Evolutionary conservation across 2,888 invertebrate species (phyloP).

Genomic region (Diadegma fenestrale): DNA sequence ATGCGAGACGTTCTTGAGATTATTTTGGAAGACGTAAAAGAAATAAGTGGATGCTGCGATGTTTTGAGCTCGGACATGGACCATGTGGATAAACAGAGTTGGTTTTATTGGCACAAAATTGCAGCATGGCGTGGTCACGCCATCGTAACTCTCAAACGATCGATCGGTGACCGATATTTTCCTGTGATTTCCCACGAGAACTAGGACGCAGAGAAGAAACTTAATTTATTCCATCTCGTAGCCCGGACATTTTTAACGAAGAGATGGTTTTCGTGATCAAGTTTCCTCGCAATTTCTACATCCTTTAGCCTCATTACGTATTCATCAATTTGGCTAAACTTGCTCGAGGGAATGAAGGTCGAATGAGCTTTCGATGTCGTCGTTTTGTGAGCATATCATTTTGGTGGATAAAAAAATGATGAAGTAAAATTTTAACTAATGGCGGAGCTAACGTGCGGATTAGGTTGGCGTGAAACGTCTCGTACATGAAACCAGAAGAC

Average conservation of each 20-base stretch:
- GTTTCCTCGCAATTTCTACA: constrained; percentile 14
- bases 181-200: constrained; percentile 54
- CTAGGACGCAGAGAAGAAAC: constrained; percentile 14
- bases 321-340: not conserved
- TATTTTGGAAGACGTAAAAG: not conserved
- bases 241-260: constrained; percentile 15
- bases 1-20: no score
- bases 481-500: constrained; percentile 12
- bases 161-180: constrained; percentile 43
- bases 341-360: not conserved
- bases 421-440: not conserved
- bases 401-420: not conserved
- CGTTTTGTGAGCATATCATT: no score
- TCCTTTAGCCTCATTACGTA: not conserved
- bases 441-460: not conserved
- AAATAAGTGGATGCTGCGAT: not conserved
- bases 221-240: constrained; percentile 51
- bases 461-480: constrained; percentile 21
- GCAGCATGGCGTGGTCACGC: not conserved
- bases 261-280: constrained; percentile 32
- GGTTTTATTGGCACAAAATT: not conserved
- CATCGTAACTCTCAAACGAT: not conserved
- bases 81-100: not conserved
- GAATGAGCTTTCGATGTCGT: not conserved
- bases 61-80: not conserved